Evolutionary conservation across 2,797 vertebrate species (phyloP).

Genomic region (Glossophaga mutica): DNA sequence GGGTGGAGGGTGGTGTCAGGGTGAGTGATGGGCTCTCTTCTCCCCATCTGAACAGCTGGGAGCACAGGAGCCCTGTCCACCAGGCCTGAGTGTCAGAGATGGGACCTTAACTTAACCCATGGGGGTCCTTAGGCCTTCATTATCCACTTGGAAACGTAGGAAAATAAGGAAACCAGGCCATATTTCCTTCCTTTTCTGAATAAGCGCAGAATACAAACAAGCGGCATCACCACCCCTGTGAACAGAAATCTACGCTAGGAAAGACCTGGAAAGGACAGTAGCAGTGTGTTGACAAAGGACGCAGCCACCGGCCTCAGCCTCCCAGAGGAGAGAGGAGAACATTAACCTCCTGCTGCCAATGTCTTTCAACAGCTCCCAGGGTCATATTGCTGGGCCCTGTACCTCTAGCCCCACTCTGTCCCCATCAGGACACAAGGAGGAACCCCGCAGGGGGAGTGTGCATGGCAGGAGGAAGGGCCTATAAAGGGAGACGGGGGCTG

Average conservation of each 20-base stretch:
- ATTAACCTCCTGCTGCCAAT: not conserved
- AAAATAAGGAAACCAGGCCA: not conserved
- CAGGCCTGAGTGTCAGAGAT: not conserved
- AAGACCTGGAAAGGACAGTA: not conserved
- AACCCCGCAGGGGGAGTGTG: not conserved
- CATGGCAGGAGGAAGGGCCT: not conserved
- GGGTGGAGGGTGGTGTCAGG: not conserved
- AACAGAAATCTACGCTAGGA: not conserved
- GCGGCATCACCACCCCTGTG: not conserved
- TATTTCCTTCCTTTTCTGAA: not conserved
- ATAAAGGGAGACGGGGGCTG: not conserved
- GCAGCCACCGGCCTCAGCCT: not conserved
- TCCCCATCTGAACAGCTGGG: not conserved
- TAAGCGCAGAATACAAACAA: not conserved
- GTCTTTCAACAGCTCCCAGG: not conserved
- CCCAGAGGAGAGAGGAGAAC: not conserved
- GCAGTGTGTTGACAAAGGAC: not conserved
- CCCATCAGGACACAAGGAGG: not conserved
- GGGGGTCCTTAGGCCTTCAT: not conserved
- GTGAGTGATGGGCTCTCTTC: not conserved
- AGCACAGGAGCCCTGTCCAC: rapidly evolving
- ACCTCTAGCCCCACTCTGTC: not conserved
- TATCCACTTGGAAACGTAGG: not conserved
- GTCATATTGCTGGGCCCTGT: too few relatives aligned
- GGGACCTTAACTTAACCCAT: not conserved